Percentiles rank a stretch among this genome's conserved stretches.
Evolutionary conservation across 2,113 vertebrate genomes (phyloP).

Genomic region (Phyllopteryx taeniolatus): DNA sequence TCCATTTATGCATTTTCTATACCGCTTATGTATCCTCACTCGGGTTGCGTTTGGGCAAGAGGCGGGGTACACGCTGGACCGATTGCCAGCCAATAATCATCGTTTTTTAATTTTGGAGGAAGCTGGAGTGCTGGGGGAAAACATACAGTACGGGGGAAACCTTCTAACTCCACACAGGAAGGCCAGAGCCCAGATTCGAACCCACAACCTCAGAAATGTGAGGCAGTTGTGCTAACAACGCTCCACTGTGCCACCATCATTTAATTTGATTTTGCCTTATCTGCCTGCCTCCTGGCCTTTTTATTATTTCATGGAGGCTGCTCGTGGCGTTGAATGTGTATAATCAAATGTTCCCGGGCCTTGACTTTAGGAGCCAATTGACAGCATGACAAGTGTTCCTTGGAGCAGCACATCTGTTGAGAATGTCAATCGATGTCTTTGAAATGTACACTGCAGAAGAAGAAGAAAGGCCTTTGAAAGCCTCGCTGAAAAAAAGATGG

Average conservation of each 20-base stretch:
- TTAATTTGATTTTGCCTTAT: conserved; percentile 33
- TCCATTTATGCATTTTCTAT: neutral
- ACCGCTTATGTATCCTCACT: neutral
- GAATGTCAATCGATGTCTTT: conserved; percentile 66
- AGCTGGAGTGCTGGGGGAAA: too few relatives aligned
- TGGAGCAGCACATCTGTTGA: conserved; percentile 65
- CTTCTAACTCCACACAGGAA: neutral
- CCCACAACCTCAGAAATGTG: neutral
- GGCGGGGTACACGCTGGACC: neutral
- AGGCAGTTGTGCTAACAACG: neutral
- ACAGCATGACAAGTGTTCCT: conserved; percentile 63
- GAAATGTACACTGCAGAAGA: conserved; percentile 66
- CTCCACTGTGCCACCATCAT: conserved; percentile 9
- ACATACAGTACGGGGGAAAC: neutral
- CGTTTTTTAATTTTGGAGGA: too few relatives aligned
- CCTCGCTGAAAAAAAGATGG: conserved; percentile 44
- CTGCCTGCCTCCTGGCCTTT: conserved; percentile 44
- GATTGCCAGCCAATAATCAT: neutral
- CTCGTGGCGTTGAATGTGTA: conserved; percentile 41
- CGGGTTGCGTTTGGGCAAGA: neutral
- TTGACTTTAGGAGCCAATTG: conserved; percentile 54
- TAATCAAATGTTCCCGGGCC: conserved; percentile 59
- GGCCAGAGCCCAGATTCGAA: neutral
- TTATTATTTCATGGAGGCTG: conserved; percentile 23
- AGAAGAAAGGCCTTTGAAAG: conserved; percentile 58